phyloP scores from a whole-genome alignment of 2,797 vertebrate species.

The Setipinna tenuifilis region DNA sequence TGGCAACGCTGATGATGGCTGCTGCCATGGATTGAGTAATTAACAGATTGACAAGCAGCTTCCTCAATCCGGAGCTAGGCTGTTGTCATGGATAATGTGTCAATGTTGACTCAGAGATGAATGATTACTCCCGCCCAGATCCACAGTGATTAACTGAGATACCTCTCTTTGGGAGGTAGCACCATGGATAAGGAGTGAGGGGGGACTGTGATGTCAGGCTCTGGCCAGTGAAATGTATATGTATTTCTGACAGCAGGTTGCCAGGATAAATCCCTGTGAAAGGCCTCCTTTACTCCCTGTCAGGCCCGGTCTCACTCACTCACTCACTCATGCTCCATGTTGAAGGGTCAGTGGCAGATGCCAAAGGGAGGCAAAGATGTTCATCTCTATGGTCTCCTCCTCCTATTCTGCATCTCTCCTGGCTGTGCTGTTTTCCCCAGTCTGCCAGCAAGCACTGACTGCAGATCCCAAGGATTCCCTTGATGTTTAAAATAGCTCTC shows the following conservation, averaged over 20 bases:
- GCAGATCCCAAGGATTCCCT: conserved; percentile 34
- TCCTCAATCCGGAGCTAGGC: too few relatives aligned
- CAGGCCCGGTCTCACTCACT: not conserved
- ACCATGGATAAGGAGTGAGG: too few relatives aligned
- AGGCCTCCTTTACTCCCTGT: not conserved
- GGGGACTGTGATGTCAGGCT: too few relatives aligned
- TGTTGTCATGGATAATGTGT: too few relatives aligned
- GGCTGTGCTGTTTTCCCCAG: not conserved
- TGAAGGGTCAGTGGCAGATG: not conserved
- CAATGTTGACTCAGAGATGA: too few relatives aligned
- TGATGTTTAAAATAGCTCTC: conserved; percentile 49
- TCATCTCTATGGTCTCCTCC: not conserved
- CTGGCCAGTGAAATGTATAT: too few relatives aligned
- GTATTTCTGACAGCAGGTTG: not conserved
- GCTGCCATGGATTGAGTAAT: too few relatives aligned
- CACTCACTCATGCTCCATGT: not conserved
- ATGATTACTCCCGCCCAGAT: too few relatives aligned
- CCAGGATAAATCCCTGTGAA: not conserved
- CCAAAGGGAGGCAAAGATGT: not conserved
- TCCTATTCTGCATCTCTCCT: not conserved
- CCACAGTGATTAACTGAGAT: too few relatives aligned
- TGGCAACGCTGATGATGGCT: too few relatives aligned
- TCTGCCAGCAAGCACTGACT: conserved; percentile 27
- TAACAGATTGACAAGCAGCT: too few relatives aligned
- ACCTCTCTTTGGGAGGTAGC: too few relatives aligned